These are phyloP conservation scores for Drosophila anomalata DNA, from an alignment of 2,888 invertebrate genomes.

Conservation along the genomic window DNA sequence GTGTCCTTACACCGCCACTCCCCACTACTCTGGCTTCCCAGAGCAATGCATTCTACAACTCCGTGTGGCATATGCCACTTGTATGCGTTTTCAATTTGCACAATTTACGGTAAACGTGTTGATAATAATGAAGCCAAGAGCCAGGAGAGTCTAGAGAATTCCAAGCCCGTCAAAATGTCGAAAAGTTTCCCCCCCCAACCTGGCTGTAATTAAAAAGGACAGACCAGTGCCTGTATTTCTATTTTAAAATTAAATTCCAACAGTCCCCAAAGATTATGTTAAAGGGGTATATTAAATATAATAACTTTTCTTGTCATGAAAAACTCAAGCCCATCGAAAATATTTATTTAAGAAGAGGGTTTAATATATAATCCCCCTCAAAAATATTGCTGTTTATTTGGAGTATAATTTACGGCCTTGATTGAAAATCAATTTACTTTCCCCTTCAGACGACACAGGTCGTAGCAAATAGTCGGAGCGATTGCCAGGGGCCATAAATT, in stretches of 20 bases:
- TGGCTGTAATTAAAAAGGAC: slow-evolving; percentile 33
- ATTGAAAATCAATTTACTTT: slow-evolving; percentile 65
- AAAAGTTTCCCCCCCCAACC: slow-evolving; percentile 16
- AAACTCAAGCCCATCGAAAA: not conserved
- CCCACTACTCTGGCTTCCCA: not conserved
- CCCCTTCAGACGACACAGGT: slow-evolving; percentile 1
- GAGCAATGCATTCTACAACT: slow-evolving; percentile 2
- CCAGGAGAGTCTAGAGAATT: slow-evolving; percentile 14
- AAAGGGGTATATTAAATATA: not conserved
- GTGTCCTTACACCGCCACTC: slow-evolving; percentile 33
- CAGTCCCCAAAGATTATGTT: not conserved
- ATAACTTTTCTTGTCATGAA: not conserved
- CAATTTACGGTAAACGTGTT: slow-evolving; percentile 65
- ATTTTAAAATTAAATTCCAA: slow-evolving; percentile 1
- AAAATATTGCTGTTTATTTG: slow-evolving; percentile 31
- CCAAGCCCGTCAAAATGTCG: slow-evolving; percentile 27
- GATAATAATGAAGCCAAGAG: slow-evolving; percentile 58
- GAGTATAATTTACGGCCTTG: slow-evolving; percentile 63
- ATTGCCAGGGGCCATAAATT: slow-evolving; percentile 67
- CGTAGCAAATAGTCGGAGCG: slow-evolving; percentile 30
- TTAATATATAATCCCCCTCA: not conserved
- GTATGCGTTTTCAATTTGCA: slow-evolving; percentile 72
- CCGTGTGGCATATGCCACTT: slow-evolving; percentile 35
- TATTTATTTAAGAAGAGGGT: slow-evolving; percentile 8
- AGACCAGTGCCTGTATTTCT: not conserved